Evolutionary conservation across 2,888 invertebrate genomes (phyloP).

Genomic region (Torymus tubicola): DNA sequence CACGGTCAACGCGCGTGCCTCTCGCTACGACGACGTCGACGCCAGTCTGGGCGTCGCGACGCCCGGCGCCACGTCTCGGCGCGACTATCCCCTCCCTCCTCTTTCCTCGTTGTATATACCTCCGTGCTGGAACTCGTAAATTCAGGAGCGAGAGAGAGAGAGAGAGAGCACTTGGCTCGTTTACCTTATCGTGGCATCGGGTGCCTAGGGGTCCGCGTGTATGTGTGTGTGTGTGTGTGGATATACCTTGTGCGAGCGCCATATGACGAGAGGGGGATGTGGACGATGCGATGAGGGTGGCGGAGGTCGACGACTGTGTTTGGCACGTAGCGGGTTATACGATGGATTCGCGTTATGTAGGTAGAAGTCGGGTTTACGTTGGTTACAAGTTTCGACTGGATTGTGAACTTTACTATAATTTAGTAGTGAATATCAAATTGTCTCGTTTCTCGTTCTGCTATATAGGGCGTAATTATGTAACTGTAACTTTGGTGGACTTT

Average conservation of each 20-base stretch:
- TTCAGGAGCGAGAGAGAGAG: constrained; percentile 54
- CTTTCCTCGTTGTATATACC: constrained; percentile 13
- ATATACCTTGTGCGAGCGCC: constrained; percentile 32
- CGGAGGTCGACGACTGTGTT: no score
- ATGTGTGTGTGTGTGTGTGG: constrained; percentile 47
- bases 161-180: constrained; percentile 57
- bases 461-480: no score
- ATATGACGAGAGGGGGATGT: constrained; percentile 11
- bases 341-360: no score
- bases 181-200: constrained; percentile 62
- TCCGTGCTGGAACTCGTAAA: constrained; percentile 59
- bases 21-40: constrained; percentile 62
- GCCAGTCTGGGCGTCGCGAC: constrained; percentile 71
- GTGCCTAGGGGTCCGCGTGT: not conserved
- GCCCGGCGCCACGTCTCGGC: constrained; percentile 69
- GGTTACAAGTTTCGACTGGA: no score
- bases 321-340: no score
- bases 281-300: no score
- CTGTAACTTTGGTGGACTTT: no score
- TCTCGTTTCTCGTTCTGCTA: no score
- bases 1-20: constrained; percentile 71
- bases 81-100: constrained; percentile 44
- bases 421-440: no score
- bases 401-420: no score
- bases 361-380: no score